Evolutionary conservation across 2,113 vertebrate species (phyloP), one percentile per base, ranked within the genome.

Genomic region (Nipponia nippon): DNA sequence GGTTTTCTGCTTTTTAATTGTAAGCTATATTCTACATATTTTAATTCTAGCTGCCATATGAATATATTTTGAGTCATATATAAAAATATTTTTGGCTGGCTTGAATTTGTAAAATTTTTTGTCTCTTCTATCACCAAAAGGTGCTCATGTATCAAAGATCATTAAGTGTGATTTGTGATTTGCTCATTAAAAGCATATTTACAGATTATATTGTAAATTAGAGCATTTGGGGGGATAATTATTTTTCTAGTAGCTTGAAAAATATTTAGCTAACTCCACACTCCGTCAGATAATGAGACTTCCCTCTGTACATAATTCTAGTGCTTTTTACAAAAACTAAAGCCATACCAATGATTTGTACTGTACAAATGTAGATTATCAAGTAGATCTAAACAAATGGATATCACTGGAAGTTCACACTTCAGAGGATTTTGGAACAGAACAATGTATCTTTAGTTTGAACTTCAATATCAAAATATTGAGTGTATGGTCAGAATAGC

Each of bases 1-100:
- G 90, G 46, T 83, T 96, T 97, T 97, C 81, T 87, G 71, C 69
- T 87, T 97, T 98, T 98, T 97, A 97, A 97, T 97, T 98, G 85
- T 97, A 96, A 97, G 47, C 81, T 95, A 94, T 81, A 96, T 96
- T 97, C 95, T 97, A 96, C 82, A 84, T 82, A 85, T 92, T 98
- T 98, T 97, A 98, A 97, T 96, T 97, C 76, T 67, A 92, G 46
- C 47, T 96, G 82, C 40, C 30, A 92, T 94, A 58, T 88, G 52
- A 93, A 96, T 61, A 46, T 80, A 95, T 80, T 97, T 92, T 92
- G 63, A 95, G 46, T 84, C 77, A 96, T 83, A 94, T 84, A 86
- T 47, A 94, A 94, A 94, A 95, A 90, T 95, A 90, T 91, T 95
- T 97, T 92, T 89, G 72, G 10, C 40, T 52, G 3, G 22, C n/a